Conservation (phyloP, 2,113 vertebrate species). For the Eurypyga helias region DNA sequence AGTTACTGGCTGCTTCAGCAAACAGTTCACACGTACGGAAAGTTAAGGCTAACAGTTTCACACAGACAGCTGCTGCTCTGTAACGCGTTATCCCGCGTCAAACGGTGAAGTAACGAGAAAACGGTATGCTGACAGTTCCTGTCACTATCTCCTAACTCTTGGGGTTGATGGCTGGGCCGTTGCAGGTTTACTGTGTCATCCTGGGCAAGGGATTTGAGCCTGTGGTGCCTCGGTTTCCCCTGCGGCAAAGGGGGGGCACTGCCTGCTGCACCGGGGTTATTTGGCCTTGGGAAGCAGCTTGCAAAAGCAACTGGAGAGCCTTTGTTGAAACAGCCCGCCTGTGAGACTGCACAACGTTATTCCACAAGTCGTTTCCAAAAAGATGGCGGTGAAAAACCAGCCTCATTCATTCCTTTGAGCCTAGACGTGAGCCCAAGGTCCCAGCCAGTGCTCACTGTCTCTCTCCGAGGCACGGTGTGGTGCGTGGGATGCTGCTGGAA, state of each 20-base stretch:
- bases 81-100: background rate
- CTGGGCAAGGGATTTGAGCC: background rate
- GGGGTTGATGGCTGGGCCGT: background rate
- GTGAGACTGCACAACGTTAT: background rate
- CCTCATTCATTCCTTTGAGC: background rate
- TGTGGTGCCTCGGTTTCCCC: background rate
- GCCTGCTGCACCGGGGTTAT: background rate
- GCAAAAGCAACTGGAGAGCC: background rate
- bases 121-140: background rate
- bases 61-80: background rate
- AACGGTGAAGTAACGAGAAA: slow-evolving; percentile 30
- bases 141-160: background rate
- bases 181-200: background rate
- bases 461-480: background rate
- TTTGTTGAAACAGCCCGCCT: background rate
- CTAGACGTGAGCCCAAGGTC: background rate
- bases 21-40: background rate
- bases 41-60: background rate
- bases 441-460: background rate
- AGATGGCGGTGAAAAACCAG: background rate
- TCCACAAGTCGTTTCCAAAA: background rate
- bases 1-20: background rate
- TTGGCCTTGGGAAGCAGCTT: background rate
- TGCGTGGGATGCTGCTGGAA: background rate
- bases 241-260: background rate